These are phyloP conservation scores for Ceratina calcarata DNA, from an alignment of 1,140 invertebrate genomes.

Conservation along the genomic window DNA sequence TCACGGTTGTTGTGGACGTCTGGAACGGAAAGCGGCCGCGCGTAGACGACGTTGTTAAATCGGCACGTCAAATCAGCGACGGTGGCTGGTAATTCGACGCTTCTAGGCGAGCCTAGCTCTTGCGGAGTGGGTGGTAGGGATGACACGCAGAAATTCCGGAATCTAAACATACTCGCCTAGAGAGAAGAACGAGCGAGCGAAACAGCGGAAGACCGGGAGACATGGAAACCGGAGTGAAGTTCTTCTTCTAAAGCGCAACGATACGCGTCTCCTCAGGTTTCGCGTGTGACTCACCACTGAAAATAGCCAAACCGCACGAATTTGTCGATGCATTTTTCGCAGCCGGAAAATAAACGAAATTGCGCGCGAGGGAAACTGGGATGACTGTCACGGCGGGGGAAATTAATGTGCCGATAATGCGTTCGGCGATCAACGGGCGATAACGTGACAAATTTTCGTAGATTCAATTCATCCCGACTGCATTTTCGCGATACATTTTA, in stretches of 20 bases:
- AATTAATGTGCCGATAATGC: constrained; percentile 4
- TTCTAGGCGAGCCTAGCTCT: constrained; percentile 54
- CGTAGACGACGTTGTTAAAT: constrained; percentile 12
- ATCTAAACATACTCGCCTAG: constrained; percentile 72
- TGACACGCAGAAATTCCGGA: constrained; percentile 68
- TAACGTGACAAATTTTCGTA: not conserved
- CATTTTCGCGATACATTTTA: not conserved
- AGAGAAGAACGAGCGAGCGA: not conserved
- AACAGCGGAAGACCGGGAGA: not conserved
- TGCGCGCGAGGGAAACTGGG: no score
- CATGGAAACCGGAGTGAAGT: constrained; percentile 14
- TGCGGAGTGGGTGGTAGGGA: constrained; percentile 44
- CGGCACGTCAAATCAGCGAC: constrained; percentile 13
- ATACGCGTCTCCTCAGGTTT: constrained; percentile 51
- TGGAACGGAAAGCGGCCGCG: not conserved
- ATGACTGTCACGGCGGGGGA: not conserved
- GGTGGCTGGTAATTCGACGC: constrained; percentile 68
- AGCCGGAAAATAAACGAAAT: not conserved
- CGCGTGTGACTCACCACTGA: constrained; percentile 49
- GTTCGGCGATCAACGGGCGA: not conserved
- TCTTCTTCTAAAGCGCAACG: constrained; percentile 29
- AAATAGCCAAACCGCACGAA: constrained; percentile 16
- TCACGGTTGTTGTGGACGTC: not conserved
- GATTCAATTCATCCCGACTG: not conserved
- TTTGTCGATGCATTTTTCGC: constrained; percentile 4